Evolutionary conservation across 2,797 vertebrate species (phyloP), one percentile per base, ranked within the genome.

Genomic region (Malurus leucopterus): DNA sequence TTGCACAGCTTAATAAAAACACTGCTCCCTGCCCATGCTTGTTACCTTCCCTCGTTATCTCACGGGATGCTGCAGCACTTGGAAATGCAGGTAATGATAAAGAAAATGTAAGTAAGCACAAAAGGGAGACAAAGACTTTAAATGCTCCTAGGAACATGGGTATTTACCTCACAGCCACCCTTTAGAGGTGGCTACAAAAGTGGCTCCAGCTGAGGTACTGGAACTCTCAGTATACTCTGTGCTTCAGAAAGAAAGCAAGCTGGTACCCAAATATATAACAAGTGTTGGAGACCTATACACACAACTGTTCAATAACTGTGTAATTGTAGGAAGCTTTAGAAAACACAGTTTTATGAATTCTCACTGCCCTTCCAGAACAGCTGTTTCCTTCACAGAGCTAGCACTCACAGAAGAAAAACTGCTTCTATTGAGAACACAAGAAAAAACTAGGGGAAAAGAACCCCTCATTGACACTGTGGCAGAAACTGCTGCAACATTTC

Each of bases 401-500:
- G 72, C 11, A 43, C 38, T 72, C 30, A 64, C 7, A 34, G n/a
- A 29, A 71, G 49, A 87, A 77, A 38, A 85, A 55, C 8, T 32
- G 11, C 27, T 85, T 58, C 46, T 55, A 21, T 20, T 23, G 73
- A 63, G 30, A 84, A 43, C 0, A 64, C 29, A 43, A 78, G 32
- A 51, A 88, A 88, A 74, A 82, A 51, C 2, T 4, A 2, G 14
- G 13, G 1, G 1, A 4, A 32, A 6, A 27, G 20, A 3, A 0
- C 0, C 2, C 5, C 53, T 49, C 47, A 12, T 4, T 15, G 59
- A 78, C n/a, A 29, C 22, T 26, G 15, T 0, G 1, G 11, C 6
- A 78, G 63, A 79, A 85, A 46, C 29, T 70, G 79, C 59, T 53
- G 59, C 62, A 86, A 47, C 40, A 17, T n/a, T 58, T 61, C 59